phyloP scores from a whole-genome alignment of 2,113 vertebrate genomes.

The Todiramphus chloris region DNA sequence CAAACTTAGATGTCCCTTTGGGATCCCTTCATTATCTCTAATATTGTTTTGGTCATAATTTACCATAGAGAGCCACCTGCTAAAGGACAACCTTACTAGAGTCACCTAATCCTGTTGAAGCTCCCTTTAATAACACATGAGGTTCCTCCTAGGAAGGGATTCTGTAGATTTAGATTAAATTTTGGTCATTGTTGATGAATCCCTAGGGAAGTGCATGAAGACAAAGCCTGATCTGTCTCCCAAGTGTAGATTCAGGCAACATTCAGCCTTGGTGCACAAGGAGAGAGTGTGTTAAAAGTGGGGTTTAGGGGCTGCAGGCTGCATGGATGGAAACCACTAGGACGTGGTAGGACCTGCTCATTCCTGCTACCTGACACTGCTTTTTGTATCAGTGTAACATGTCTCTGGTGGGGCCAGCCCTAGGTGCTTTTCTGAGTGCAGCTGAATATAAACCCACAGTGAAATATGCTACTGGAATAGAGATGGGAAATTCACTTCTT shows the following conservation, averaged over 20 bases:
- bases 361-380: not conserved
- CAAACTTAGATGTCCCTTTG: not conserved
- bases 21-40: not conserved
- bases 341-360: not conserved
- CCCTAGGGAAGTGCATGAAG: not conserved
- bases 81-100: not conserved
- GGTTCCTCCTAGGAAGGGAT: not conserved
- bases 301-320: not conserved
- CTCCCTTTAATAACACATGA: not conserved
- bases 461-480: not conserved
- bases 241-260: not conserved
- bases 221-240: not conserved
- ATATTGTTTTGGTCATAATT: not conserved
- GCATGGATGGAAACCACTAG: rapidly evolving
- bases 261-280: not conserved
- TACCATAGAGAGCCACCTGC: not conserved
- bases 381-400: not conserved
- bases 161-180: not conserved
- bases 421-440: not conserved
- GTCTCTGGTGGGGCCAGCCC: not conserved
- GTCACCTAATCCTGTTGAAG: not conserved
- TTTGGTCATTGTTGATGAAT: not conserved
- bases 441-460: not conserved
- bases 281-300: not conserved
- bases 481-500: not conserved